Base-by-base conservation (phyloP, 2,888 invertebrate genomes). In the Osmoderma eremita region DNA sequence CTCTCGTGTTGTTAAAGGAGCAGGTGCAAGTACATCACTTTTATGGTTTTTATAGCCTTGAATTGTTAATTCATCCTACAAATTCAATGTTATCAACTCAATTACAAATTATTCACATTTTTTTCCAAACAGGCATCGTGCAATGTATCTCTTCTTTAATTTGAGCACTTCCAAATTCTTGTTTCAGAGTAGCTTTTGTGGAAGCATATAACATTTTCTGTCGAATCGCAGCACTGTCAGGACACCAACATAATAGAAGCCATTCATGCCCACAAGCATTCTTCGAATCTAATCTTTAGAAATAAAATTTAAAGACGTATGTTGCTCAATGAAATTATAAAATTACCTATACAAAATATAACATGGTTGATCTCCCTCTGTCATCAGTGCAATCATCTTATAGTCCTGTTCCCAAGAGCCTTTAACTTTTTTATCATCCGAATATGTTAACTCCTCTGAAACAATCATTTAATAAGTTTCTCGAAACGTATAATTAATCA, bases 201-300 rank as follows among this genome's bases (percentile, higher is more conserved):
- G 97, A 97, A 0, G 98, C 98, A 77, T 97, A 97, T 63, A 99
- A 84, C 98, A 99, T 98, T 83, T 99, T 99, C 78, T 96, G 91
- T 66, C 98, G 86, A 2, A 98, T 91, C 0, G 93, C 89, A 0
- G 97, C 93, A 65, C 88, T 88, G 78, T 98, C 98, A 0, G 98
- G 98, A 0, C 93, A 94, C 95, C 97, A 99, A 75, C 93, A 93
- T 63, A 97, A 90, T 63, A 96, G 86, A 6, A 98, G 81, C 98
- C 98, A 99, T 76, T 95, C 93, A 81, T 93, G 91, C 0, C 95
- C 95, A 5, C 90, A 85, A 10, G 92, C 87, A 71, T 91, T 91
- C 78, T 90, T 91, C 18, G 88, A 85, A 78, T 95, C 95, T 73
- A 95, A 84, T 70, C 92, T 90, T 78, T 67, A 74, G 36, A 22